Base-by-base conservation (phyloP, 2,797 vertebrate species). In the Coccyzus lansbergi region DNA sequence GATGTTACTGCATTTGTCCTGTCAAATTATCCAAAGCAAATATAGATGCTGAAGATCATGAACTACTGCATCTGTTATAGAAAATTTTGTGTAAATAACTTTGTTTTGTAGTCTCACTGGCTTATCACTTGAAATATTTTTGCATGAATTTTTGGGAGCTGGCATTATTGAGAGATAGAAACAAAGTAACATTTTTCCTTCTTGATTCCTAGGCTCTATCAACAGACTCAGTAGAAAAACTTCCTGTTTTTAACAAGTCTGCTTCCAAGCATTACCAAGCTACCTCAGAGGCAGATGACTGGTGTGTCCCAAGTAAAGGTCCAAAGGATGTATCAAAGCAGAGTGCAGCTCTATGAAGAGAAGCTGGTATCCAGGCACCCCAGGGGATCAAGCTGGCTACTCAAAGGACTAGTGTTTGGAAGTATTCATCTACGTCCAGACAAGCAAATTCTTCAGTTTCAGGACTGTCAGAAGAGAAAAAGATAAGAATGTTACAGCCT, bases 191-290 rank as follows among this genome's bases (percentile, higher is more conserved):
- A 58, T 24, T 20, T 68, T 56, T 55, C 3, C 17, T 38, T 33
- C 85, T 69, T 95, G 25, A 33, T 40, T 38, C 21, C 36, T 83
- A 99, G 99, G 99, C 99, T 13, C 95, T 99, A 92, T 99, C 99
- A 63, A 98, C 99, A 20, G 99, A 99, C 68, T 99, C 99, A 2
- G 56, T 99, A 93, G 99, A 99, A 97, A 98, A 99, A 91, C 98
- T 99, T 51, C 99, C 99, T 2, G 99, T 99, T 89, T 99, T 99
- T 97, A 99, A 99, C 97, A 99, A 98, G 95, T 99, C 99, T 0
- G 98, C 98, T 81, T 98, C 98, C 77, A 98, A 99, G 93, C 99
- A 99, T 97, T 99, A 99, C 95, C 99, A 99, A 86, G 78, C 97
- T 40, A 98, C 94, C 92, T 98, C 74, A 5, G 99, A 99, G 95